phyloP scores from a whole-genome alignment of 92 coral and sea anemone genomes.

The Umimayanthus chanpuru region DNA sequence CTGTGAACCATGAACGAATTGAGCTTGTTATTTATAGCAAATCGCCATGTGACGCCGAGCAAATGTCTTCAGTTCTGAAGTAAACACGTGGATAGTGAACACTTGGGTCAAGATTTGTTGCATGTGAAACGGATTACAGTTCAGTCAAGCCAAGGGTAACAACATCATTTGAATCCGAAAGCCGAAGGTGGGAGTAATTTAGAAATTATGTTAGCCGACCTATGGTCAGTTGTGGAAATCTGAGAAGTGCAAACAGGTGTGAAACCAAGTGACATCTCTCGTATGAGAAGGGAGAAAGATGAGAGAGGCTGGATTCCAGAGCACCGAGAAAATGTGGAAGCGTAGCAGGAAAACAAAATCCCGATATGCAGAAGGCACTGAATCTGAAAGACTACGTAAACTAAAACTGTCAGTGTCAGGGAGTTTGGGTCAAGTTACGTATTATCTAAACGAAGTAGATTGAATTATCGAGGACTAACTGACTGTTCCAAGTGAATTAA shows the following conservation, averaged over 20 bases:
- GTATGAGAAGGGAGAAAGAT: too few relatives aligned
- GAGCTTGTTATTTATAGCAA: not conserved
- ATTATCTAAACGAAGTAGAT: not conserved
- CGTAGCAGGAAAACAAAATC: not conserved
- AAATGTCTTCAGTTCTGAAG: not conserved
- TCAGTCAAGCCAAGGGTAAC: slow-evolving; percentile 2
- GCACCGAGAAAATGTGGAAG: not conserved
- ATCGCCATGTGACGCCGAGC: slow-evolving; percentile 6
- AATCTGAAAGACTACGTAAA: not conserved
- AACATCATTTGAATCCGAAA: not conserved
- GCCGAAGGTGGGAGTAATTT: too few relatives aligned
- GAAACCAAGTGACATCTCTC: too few relatives aligned
- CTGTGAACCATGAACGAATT: not conserved
- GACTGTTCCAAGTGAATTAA: not conserved
- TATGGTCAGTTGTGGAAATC: too few relatives aligned
- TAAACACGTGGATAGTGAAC: not conserved
- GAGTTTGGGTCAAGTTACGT: not conserved
- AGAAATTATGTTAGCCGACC: too few relatives aligned
- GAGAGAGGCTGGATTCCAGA: too few relatives aligned
- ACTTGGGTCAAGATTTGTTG: not conserved
- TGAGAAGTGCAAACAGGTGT: too few relatives aligned
- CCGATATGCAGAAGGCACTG: not conserved
- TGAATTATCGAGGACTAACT: not conserved
- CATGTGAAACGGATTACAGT: not conserved
- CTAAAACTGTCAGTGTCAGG: not conserved